Evolutionary conservation across 2,113 vertebrate genomes (phyloP).

Genomic region (Tyto alba): DNA sequence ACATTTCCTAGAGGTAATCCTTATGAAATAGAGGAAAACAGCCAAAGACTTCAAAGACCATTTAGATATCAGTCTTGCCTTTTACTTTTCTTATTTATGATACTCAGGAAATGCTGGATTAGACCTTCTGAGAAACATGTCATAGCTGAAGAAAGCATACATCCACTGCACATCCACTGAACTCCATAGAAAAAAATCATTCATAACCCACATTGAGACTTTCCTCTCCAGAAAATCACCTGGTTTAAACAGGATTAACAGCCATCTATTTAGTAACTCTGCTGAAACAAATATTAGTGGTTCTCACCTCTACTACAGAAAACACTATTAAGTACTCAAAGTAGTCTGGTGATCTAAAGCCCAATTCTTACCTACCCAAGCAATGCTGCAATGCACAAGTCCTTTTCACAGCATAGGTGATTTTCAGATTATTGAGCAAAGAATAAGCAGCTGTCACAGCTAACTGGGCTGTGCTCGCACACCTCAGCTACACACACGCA

Average conservation of each 20-base stretch:
- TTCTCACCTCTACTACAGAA: not conserved
- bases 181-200: not conserved
- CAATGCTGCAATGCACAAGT: not conserved
- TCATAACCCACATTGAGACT: not conserved
- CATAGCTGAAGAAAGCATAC: not conserved
- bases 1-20: not conserved
- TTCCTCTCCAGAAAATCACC: not conserved
- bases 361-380: not conserved
- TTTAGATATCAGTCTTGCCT: not conserved
- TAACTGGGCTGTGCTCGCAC: not conserved
- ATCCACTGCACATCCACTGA: not conserved
- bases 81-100: not conserved
- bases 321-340: not conserved
- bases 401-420: not conserved
- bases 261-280: not conserved
- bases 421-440: not conserved
- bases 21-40: not conserved
- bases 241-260: not conserved
- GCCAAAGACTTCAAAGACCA: not conserved
- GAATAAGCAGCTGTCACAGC: not conserved
- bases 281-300: not conserved
- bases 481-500: not conserved
- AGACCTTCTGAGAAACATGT: not conserved
- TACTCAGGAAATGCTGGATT: not conserved
- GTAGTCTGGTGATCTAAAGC: not conserved